Base-by-base conservation (phyloP, 1,140 invertebrate species). In the Odontomachus brunneus region DNA sequence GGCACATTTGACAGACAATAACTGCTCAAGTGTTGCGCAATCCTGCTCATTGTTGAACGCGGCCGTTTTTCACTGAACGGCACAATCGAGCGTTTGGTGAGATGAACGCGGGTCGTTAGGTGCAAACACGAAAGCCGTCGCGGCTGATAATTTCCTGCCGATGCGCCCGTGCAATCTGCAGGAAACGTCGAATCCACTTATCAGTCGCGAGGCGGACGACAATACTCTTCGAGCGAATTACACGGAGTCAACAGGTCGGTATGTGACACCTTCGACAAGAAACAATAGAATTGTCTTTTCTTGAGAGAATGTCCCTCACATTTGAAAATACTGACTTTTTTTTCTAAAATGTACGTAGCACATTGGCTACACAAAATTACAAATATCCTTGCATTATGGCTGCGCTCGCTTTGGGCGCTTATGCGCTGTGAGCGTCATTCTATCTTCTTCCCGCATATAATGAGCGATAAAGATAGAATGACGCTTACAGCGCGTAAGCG, bases 231-330 rank as follows among this genome's bases (percentile, higher is more conserved):
- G 14, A 76, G 22, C n/a, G 38, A 82, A 57, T 63, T 74, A 57
- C 26, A 62, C 59, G 22, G 71, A 88, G 88, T 89, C 88, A 90
- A 90, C 88, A 86, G 85, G 88, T 89, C 89, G 81, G 88, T 89
- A 88, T 2, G 29, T 69, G 26, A 4, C 51, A 71, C 51, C 33
- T 57, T 3, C n/a, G 3, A 12, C 15, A 2, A 15, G 26, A 38
- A 67, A 38, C 38, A 5, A 44, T 7, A n/a, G 22, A 33, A 53
- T n/a, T 3, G 29, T 55, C 24, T 3, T 66, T 38, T 29, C 62
- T 59, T 33, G 5, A 33, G 2, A 33, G 5, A n/a, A n/a, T n/a
- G n/a, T n/a, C n/a, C n/a, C n/a, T n/a, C n/a, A n/a, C n/a, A n/a
- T n/a, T n/a, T n/a, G n/a, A n/a, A n/a, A n/a, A n/a, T n/a, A n/a